These are phyloP conservation scores for Parauchenoglanis ngamensis DNA, from an alignment of 2,797 vertebrate genomes.

Conservation along the genomic window DNA sequence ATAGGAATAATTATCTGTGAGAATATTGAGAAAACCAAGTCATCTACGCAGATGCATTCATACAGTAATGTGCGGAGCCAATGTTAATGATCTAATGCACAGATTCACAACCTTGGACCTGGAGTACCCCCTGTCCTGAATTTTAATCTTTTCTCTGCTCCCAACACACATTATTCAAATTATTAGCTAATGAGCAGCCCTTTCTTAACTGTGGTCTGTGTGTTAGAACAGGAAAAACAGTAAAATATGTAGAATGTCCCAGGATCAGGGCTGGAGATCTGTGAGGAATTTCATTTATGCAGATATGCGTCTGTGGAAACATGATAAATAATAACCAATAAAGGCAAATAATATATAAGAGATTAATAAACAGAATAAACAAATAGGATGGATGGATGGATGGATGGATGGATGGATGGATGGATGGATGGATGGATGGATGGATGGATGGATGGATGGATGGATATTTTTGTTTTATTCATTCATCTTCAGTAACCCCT, in stretches of 20 bases:
- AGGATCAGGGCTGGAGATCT: not conserved
- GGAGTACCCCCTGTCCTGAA: not conserved
- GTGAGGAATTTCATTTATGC: no score
- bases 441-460: no score
- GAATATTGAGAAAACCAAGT: conserved; percentile 7
- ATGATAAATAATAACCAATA: not conserved
- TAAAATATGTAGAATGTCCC: not conserved
- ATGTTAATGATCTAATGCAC: not conserved
- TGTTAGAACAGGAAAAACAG: not conserved
- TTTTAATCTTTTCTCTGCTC: not conserved
- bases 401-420: no score
- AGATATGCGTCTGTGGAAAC: not conserved
- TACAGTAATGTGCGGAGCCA: not conserved
- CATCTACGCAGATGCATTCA: not conserved
- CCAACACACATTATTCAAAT: not conserved
- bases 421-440: no score
- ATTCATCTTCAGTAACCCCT: not conserved
- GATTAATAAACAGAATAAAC: no score
- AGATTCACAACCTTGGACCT: not conserved
- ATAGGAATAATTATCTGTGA: not conserved
- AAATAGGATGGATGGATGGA: no score
- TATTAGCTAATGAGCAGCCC: not conserved
- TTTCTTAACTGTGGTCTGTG: not conserved
- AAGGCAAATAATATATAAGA: no score
- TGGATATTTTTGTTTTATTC: not conserved